Evolutionary conservation across 2,888 invertebrate species (phyloP), one percentile per base, ranked within the genome.

Genomic region (Platycnemis pennipes): DNA sequence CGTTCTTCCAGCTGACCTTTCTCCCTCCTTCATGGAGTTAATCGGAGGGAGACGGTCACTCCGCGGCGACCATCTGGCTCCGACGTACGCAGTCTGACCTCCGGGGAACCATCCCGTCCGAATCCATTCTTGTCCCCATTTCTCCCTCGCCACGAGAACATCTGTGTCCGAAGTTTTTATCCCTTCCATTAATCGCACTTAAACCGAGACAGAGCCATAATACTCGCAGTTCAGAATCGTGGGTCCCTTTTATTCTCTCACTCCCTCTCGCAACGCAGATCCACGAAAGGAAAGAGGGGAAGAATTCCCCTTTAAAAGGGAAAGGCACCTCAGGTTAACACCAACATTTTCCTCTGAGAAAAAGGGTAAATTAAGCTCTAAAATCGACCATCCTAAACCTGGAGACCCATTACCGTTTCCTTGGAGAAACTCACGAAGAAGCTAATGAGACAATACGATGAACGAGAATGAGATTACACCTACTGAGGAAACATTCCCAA

Each of bases 91-190:
- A 11, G 77, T 77, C 37, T 77, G 77, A 77, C 77, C 77, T 77
- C 77, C 37, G 3, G 77, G 77, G 31, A 37, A 31, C 77, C 37
- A 77, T 63, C n/a, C 22, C 63, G 63, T 63, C 77, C 77, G 37
- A 77, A 77, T 77, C 37, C 77, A 31, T 37, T 77, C 63, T 63
- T 11, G 77, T 77, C 77, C 77, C 37, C 77, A 77, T 77, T 77
- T n/a, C 77, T 77, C 37, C 77, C 11, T 26, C 11, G 77, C n/a
- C 37, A 37, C 37, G 37, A 77, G 37, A 31, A 77, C 77, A 37
- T 16, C 37, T 37, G 37, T 7, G 31, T 1, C 77, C 37, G 37
- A 77, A 31, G 37, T 77, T 37, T 77, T 77, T 63, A 7, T n/a
- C 63, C 63, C 77, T 31, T 37, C 16, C 77, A 26, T 77, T 37